phyloP scores from a whole-genome alignment of 2,113 vertebrate genomes.

The Columba livia region DNA sequence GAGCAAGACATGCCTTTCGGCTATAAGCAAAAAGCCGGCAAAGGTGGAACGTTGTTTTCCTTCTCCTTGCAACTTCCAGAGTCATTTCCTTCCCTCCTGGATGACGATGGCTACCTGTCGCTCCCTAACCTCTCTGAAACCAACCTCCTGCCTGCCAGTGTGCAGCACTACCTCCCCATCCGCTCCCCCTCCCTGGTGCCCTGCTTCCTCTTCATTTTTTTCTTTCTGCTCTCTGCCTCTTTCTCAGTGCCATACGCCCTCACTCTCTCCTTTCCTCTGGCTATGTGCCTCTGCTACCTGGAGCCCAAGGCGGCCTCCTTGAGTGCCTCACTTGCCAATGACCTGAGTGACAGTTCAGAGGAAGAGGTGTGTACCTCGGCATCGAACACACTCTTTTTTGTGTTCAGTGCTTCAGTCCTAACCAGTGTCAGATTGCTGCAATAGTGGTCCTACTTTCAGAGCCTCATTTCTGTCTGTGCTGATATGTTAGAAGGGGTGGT shows the following conservation, averaged over 20 bases:
- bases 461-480: slow-evolving; percentile 90
- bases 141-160: slow-evolving; percentile 88
- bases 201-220: slow-evolving; percentile 98
- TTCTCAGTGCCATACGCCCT: slow-evolving; percentile 97
- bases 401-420: slow-evolving; percentile 85
- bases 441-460: slow-evolving; percentile 92
- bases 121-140: slow-evolving; percentile 93
- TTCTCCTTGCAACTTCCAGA: slow-evolving; percentile 98
- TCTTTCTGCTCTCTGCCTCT: slow-evolving; percentile 96
- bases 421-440: slow-evolving; percentile 82
- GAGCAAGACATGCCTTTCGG: slow-evolving; percentile 82
- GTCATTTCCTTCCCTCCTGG: slow-evolving; percentile 88
- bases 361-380: slow-evolving; percentile 93
- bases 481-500: slow-evolving; percentile 56
- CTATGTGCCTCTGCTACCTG: slow-evolving; percentile 99
- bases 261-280: slow-evolving; percentile 98
- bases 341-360: slow-evolving; percentile 99
- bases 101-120: slow-evolving; percentile 94
- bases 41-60: slow-evolving; percentile 89
- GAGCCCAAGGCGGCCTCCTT: slow-evolving; percentile 98
- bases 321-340: slow-evolving; percentile 95
- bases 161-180: slow-evolving; percentile 92
- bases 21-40: slow-evolving; percentile 82
- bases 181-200: slow-evolving; percentile 94
- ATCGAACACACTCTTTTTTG: slow-evolving; percentile 78